Base-by-base conservation (phyloP, 2,797 vertebrate species). In the Pagetopsis macropterus region DNA sequence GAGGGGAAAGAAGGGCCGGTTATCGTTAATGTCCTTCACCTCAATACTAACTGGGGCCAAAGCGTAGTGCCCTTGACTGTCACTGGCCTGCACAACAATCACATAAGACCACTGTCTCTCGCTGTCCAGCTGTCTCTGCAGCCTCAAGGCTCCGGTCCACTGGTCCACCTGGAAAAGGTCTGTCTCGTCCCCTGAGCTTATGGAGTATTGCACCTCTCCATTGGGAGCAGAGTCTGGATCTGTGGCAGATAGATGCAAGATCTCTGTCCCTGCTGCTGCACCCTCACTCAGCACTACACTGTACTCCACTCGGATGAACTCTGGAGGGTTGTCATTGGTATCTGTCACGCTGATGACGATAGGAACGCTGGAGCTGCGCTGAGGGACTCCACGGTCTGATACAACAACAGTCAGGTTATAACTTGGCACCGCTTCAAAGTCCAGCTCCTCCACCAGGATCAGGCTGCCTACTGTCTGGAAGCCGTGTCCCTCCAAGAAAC, bases 1-100 rank as follows among this genome's bases (percentile, higher is more conserved):
- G 57, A 99, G 90, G 0, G 98, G 98, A 87, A 99, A 99, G 88
- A 96, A 96, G 0, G 98, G 98, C 31, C 93, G 89, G 65, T 99
- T 96, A 71, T 99, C 96, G 0, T 99, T 99, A 82, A 98, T 87
- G 3, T 99, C 98, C 73, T 96, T 97, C 23, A 99, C 98, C 33
- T 98, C 96, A 0, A 99, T 88, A 56, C 86, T 94, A 37, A 99
- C 93, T 0, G 96, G 94, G 3, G 94, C 96, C 72, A 99, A 92
- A 0, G 97, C 94, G 12, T 96, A 98, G 81, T 98, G 95, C 0
- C 95, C 95, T 0, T 93, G 93, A 7, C 92, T 88, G 5, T 99
- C 98, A 0, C 93, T 94, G 16, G 98, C 98, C 83, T 95, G 95
- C 21, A 99, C 93, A 65, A 99, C 97, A 9, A 99, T 94, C 0